These are phyloP conservation scores for Helarctos malayanus DNA, from an alignment of 2,797 vertebrate species.

Conservation along the genomic window DNA sequence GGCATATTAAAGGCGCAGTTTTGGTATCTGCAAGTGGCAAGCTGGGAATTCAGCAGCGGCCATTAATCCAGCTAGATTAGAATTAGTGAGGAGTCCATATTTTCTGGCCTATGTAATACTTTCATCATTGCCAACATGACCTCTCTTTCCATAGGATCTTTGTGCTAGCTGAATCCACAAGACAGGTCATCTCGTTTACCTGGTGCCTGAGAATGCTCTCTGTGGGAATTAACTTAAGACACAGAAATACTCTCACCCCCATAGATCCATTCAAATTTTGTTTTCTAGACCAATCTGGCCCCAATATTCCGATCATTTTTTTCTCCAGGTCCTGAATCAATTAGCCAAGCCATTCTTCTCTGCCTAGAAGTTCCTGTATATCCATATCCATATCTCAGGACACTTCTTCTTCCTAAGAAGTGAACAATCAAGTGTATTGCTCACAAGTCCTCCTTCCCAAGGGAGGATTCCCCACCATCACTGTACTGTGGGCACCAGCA, in stretches of 20 bases:
- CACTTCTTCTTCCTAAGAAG: not conserved
- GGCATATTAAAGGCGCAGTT: not conserved
- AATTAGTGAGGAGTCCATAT: not conserved
- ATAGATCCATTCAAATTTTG: not conserved
- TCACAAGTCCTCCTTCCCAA: not conserved
- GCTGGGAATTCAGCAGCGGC: not conserved
- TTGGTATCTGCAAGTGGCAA: not conserved
- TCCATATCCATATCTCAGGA: not conserved
- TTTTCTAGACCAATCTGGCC: not conserved
- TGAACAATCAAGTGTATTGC: not conserved
- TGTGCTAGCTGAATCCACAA: not conserved
- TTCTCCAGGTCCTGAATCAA: not conserved
- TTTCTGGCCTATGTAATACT: not conserved
- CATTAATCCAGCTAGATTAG: not conserved
- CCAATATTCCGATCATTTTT: not conserved
- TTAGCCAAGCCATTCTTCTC: not conserved
- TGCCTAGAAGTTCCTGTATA: not conserved
- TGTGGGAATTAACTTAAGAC: not conserved
- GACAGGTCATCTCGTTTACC: not conserved
- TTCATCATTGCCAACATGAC: not conserved
- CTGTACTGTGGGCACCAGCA: not conserved
- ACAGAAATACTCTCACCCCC: not conserved
- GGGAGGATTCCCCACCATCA: not conserved
- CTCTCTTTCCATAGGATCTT: not conserved
- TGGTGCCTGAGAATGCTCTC: not conserved